Evolutionary conservation across 2,888 invertebrate species (phyloP).

Genomic region (Yponomeuta malinellus): DNA sequence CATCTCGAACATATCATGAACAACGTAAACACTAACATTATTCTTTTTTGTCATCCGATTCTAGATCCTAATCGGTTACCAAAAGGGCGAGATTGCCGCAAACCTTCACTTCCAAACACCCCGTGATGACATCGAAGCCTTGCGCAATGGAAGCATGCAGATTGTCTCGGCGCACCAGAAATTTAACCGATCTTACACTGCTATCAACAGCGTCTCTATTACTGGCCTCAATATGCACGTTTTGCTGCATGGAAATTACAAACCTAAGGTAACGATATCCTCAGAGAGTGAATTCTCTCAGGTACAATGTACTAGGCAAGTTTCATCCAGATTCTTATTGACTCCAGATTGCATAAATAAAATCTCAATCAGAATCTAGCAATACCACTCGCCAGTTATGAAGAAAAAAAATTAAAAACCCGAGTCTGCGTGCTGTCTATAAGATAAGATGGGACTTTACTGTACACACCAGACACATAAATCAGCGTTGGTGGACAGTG

Average conservation of each 20-base stretch:
- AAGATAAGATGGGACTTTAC: too few relatives aligned
- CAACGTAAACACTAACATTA: not conserved
- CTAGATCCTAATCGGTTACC: constrained; percentile 78
- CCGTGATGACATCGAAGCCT: constrained; percentile 60
- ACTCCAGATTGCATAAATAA: too few relatives aligned
- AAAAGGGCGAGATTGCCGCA: constrained; percentile 79
- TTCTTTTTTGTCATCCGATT: not conserved
- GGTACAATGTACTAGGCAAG: too few relatives aligned
- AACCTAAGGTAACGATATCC: constrained; percentile 17
- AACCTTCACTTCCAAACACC: constrained; percentile 82
- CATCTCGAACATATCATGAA: not conserved
- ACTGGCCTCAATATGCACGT: constrained; percentile 51
- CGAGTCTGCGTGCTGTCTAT: too few relatives aligned
- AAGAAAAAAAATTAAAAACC: too few relatives aligned
- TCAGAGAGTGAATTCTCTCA: too few relatives aligned
- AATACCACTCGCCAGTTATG: too few relatives aligned
- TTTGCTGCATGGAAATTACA: constrained; percentile 44
- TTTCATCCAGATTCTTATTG: too few relatives aligned
- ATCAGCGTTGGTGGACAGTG: too few relatives aligned
- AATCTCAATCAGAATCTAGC: too few relatives aligned
- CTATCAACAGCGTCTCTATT: constrained; percentile 47
- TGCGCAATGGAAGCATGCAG: constrained; percentile 68
- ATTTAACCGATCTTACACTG: constrained; percentile 69
- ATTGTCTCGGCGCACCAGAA: constrained; percentile 74
- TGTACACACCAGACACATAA: too few relatives aligned